phyloP scores from a whole-genome alignment of 1,140 invertebrate genomes.

The Apocrypta bakeri region DNA sequence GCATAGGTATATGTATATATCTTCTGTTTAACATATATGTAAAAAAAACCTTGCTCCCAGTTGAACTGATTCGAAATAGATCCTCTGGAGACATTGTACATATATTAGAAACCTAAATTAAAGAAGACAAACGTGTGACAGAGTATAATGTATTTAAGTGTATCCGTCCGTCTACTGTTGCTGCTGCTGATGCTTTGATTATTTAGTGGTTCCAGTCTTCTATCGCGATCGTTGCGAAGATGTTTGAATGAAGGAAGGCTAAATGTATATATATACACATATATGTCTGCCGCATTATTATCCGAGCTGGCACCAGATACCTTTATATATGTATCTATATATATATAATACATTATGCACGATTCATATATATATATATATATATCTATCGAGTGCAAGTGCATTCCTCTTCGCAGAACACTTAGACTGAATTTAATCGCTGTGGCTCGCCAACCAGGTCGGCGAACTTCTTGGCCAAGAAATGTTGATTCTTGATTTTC shows the following conservation, averaged over 20 bases:
- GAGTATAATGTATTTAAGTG: background rate
- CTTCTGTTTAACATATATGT: background rate
- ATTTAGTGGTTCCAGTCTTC: constrained; percentile 41
- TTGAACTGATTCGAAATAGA: background rate
- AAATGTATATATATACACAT: too few species aligned
- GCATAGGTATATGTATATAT: background rate
- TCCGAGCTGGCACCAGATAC: background rate
- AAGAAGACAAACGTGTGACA: background rate
- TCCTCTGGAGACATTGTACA: background rate
- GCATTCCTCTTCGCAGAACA: constrained; percentile 8
- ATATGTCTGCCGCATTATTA: background rate
- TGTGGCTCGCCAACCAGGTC: background rate
- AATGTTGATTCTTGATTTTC: constrained; percentile 40
- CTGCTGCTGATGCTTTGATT: constrained; percentile 29
- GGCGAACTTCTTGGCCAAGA: constrained; percentile 36
- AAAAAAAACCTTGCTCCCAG: background rate
- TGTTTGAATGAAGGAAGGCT: background rate
- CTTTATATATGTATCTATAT: too few species aligned
- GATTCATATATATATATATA: too few species aligned
- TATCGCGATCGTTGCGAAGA: constrained; percentile 26
- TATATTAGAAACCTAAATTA: background rate
- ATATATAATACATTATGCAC: background rate
- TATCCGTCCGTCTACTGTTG: background rate
- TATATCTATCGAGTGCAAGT: background rate
- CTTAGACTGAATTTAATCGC: constrained; percentile 10